These are phyloP conservation scores for Cryptoblepharus egeriae DNA, from an alignment of 2,797 vertebrate species.

Conservation along the genomic window DNA sequence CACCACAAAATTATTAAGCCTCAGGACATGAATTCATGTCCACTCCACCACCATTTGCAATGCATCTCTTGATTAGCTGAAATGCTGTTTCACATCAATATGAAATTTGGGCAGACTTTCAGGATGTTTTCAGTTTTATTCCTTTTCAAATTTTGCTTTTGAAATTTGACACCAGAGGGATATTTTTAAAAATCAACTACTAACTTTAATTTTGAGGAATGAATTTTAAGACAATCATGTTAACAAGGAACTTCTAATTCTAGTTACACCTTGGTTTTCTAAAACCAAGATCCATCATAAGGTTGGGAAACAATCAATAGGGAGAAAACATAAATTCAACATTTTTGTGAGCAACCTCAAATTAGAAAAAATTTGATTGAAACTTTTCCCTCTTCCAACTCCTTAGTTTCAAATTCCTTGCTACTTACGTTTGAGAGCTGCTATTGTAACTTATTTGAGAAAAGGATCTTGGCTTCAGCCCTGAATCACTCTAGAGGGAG, in stretches of 20 bases:
- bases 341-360: background rate
- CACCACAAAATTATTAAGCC: background rate
- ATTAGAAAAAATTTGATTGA: background rate
- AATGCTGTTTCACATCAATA: background rate
- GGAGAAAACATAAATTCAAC: background rate
- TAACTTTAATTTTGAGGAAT: background rate
- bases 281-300: background rate
- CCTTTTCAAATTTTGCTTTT: background rate
- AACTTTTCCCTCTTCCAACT: background rate
- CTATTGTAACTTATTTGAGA: background rate
- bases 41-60: background rate
- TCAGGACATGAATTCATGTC: background rate
- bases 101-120: background rate
- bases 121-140: background rate
- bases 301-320: background rate
- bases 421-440: background rate
- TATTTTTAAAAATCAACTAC: background rate
- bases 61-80: background rate
- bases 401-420: background rate
- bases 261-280: background rate
- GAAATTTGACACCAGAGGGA: background rate
- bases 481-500: constrained; percentile 23
- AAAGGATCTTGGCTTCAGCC: constrained; percentile 5
- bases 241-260: background rate
- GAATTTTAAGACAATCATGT: background rate